These are phyloP conservation scores for Rynchops niger DNA, from an alignment of 2,113 vertebrate species.

Conservation along the genomic window DNA sequence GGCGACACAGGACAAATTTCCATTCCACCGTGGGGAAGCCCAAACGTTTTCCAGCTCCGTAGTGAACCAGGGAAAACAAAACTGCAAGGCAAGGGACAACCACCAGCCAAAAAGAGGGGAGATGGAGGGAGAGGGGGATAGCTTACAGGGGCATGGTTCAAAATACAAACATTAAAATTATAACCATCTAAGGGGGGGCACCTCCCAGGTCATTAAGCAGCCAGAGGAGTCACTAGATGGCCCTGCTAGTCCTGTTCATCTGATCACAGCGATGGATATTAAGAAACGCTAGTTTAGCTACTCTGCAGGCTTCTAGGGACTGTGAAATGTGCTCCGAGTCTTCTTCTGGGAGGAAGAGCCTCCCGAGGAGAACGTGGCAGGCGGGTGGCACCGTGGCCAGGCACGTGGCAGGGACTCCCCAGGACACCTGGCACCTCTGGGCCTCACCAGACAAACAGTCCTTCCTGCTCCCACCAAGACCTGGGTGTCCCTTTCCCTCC, in stretches of 20 bases:
- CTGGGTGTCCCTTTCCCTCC: neutral
- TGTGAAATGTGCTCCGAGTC: neutral
- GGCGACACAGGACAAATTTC: neutral
- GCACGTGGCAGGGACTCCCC: rapidly evolving
- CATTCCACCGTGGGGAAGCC: neutral
- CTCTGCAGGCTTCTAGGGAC: neutral
- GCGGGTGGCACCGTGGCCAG: rapidly evolving
- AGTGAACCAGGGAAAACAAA: neutral
- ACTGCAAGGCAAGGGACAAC: neutral
- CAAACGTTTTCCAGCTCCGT: neutral
- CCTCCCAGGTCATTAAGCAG: conserved; percentile 35
- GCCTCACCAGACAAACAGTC: rapidly evolving
- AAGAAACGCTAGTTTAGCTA: neutral
- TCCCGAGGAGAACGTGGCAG: rapidly evolving
- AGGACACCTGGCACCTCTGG: neutral
- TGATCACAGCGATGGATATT: neutral
- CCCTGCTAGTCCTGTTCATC: conserved; percentile 60
- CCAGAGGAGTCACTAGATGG: conserved; percentile 62
- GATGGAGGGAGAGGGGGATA: neutral
- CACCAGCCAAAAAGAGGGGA: neutral
- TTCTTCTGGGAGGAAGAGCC: neutral
- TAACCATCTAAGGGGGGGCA: neutral
- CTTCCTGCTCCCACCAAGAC: neutral
- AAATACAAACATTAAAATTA: neutral
- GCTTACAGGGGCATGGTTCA: neutral